Evolutionary conservation across 2,797 vertebrate genomes (phyloP), one percentile per base, ranked within the genome.

Genomic region (Carcharodon carcharias): DNA sequence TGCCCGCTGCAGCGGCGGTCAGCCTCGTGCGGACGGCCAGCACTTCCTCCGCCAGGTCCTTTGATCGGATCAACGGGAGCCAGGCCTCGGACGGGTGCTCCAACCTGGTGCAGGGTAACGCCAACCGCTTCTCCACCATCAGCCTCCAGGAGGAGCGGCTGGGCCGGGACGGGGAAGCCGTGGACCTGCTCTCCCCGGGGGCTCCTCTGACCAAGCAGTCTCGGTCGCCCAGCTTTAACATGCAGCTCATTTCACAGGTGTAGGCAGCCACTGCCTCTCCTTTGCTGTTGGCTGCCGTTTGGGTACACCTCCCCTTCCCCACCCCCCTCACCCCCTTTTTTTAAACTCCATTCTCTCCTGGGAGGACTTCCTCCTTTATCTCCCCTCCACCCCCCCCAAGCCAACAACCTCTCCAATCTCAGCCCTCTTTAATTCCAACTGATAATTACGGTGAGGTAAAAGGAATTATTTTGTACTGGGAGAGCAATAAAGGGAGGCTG

Each of bases 191-290:
- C 96, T 97, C 98, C 65, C 97, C 99, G 11, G 99, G 98, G 97
- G 97, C 98, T 92, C 99, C 99, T 65, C 98, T 99, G 96, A 99
- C 98, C 97, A 99, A 99, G 98, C 99, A 99, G 98, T 99, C 99
- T 96, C 99, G 99, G 97, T 99, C 99, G 96, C 99, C 99, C 97
- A 99, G 99, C 98, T 99, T 99, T 98, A 99, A 99, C 99, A 99
- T 99, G 99, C 99, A 99, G 98, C 98, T 99, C 97, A 99, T 99
- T 98, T 99, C 99, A 97, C 99, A 99, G 98, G 99, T 99, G 97
- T 99, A 99, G 97, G 80, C 56, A n/a, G 69, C 67, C 12, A 91
- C 56, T 96, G 67, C 56, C 63, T 35, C 26, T 67, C 35, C 87
- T 8, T 23, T 9, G 21, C 89, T 61, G 31, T 71, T 56, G 54